Evolutionary conservation across 2,888 invertebrate genomes (phyloP), one percentile per base, ranked within the genome.

Genomic region (Leucozona laternaria): DNA sequence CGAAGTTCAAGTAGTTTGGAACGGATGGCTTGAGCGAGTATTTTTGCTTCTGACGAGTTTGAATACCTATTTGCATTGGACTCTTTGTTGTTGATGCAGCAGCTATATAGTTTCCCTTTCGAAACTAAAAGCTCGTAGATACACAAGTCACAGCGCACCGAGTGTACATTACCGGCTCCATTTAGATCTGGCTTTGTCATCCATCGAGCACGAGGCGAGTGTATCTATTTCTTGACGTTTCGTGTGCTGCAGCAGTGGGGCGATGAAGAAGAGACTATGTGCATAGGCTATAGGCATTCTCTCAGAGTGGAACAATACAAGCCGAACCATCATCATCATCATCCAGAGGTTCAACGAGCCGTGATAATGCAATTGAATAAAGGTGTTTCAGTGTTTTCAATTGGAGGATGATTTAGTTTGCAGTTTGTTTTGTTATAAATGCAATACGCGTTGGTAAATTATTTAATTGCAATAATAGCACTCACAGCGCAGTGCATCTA

Each of bases 341-440:
- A 45, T 43, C 20, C 40, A 81, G 45, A 48, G 78, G 86, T 86
- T 86, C 86, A 86, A 86, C 82, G 86, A 86, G 82, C 86, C 86
- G 48, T 79, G 71, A 75, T 78, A 86, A 71, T 71, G 86, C 71
- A 78, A 82, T 71, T 76, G 75, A 76, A 70, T 64, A 50, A 43
- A 71, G 57, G 75, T 75, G 75, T 62, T 60, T 57, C 53, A 48
- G n/a, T 60, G 48, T 57, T 62, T 79, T 71, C 40, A 71, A 64
- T 78, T 76, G 79, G 55, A 68, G 37, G 53, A 53, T 53, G 68
- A 53, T 68, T 68, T 68, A 68, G 68, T 68, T 64, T 71, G 37
- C 22, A 60, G 62, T 70, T 43, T 25, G 22, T 64, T 43, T 64
- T 45, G 64, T 64, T 66, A 40, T 60, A 53, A 43, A 53, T 53